Base-by-base conservation (phyloP, 1,140 invertebrate genomes). In the Drosophila oshimai region DNA sequence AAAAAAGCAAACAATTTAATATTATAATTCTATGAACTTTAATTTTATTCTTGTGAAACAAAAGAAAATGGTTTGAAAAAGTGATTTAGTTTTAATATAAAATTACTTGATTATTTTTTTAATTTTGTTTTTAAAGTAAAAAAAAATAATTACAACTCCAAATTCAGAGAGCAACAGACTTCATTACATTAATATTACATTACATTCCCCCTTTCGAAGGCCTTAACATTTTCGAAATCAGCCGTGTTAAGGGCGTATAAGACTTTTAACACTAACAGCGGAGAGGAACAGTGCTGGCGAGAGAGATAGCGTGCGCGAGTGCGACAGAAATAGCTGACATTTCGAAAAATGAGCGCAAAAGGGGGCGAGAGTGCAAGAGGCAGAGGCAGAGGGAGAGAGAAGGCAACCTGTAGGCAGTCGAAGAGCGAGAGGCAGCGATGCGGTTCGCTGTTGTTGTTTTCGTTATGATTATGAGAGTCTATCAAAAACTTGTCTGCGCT, bases 391-490 rank as follows among this genome's bases (percentile, higher is more conserved):
- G 42, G 41, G 45, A 53, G 74, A 55, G 53, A 74, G 76, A 72
- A 60, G 62, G 47, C 75, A 86, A 86, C 80, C 74, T 74, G 79
- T 74, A 86, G 77, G 79, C 68, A 83, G 77, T 55, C 65, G 54
- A 64, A 62, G 77, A 79, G 76, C 41, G 51, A 45, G 46, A 36
- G 33, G 33, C 49, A 36, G 29, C 60, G 54, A 34, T 24, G 26
- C 34, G 50, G 42, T 31, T 49, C 49, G 51, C 67, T 79, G 80
- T 55, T 77, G 70, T 73, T 84, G 86, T 74, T 83, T 87, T 78
- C 73, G 70, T 89, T 89, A 89, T 89, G 86, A 89, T 89, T 89
- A 89, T 89, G 86, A 89, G 86, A 89, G 86, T 83, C 78, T 89
- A 89, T 88, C 83, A 89, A 89, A 88, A 84, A 78, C 70, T 75